Conservation (phyloP, 2,113 vertebrate species). For the Lepisosteus osseus region DNA sequence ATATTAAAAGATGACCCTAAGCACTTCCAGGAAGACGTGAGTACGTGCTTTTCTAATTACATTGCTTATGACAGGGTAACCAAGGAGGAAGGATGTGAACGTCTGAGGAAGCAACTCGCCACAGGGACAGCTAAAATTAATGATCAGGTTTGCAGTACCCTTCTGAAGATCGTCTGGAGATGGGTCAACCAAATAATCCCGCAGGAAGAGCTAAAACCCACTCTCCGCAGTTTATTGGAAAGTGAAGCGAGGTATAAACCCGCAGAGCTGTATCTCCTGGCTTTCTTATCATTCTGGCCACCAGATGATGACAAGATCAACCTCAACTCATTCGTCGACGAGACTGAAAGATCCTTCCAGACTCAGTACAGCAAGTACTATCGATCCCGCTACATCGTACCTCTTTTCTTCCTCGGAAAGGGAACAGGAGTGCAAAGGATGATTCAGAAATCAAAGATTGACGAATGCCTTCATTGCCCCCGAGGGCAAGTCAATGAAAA, state of each 20-base stretch:
- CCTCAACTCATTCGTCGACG: background rate
- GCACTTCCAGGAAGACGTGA: background rate
- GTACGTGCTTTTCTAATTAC: background rate
- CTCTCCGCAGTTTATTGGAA: background rate
- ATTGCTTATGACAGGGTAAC: too few species aligned
- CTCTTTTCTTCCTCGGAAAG: constrained; percentile 44
- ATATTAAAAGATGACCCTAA: background rate
- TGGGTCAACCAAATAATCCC: background rate
- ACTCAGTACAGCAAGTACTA: constrained; percentile 25
- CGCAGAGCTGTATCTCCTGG: constrained; percentile 3
- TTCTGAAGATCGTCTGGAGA: background rate
- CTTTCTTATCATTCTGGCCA: background rate
- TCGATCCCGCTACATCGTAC: constrained; percentile 29
- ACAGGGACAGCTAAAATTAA: background rate
- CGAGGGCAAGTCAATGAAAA: background rate
- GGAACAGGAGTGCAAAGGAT: constrained; percentile 33
- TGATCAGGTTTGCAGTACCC: background rate
- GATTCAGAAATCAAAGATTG: constrained; percentile 34
- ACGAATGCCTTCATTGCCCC: constrained; percentile 6
- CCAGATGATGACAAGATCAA: background rate
- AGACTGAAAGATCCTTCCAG: constrained; percentile 23
- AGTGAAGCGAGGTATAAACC: background rate
- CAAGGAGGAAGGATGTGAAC: background rate
- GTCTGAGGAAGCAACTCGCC: background rate
- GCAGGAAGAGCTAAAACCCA: background rate